phyloP scores from a whole-genome alignment of 2,113 vertebrate genomes.

The Chunga burmeisteri region DNA sequence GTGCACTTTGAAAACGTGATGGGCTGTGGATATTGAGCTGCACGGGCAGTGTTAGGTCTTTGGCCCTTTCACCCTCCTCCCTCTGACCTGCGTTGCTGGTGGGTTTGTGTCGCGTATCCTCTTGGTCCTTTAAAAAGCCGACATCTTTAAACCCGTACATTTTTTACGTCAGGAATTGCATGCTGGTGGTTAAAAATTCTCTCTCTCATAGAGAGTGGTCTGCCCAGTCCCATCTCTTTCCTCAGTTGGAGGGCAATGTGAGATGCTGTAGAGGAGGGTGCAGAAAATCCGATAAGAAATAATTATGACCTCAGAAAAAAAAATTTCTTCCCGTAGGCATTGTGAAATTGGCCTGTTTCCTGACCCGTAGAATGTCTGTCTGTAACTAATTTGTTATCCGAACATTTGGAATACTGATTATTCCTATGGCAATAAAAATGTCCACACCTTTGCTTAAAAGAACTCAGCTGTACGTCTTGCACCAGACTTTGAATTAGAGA shows the following conservation, averaged over 20 bases:
- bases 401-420: neutral
- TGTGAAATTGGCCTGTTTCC: neutral
- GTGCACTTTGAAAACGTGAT: neutral
- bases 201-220: neutral
- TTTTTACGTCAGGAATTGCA: neutral
- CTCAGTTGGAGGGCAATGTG: neutral
- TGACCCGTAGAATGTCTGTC: neutral
- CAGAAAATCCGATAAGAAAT: constrained; percentile 13
- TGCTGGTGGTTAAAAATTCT: neutral
- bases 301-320: neutral
- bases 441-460: neutral
- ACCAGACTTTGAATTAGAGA: neutral
- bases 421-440: neutral
- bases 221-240: neutral
- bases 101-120: neutral
- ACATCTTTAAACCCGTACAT: accelerated
- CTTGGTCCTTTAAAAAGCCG: neutral
- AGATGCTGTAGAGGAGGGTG: neutral
- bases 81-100: neutral
- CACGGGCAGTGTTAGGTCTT: neutral
- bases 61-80: neutral
- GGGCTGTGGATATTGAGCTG: neutral
- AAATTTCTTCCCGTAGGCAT: neutral
- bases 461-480: neutral
- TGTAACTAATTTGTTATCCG: neutral